phyloP scores from a whole-genome alignment of 1,140 invertebrate genomes.

The Caenorhabditis brenneri region DNA sequence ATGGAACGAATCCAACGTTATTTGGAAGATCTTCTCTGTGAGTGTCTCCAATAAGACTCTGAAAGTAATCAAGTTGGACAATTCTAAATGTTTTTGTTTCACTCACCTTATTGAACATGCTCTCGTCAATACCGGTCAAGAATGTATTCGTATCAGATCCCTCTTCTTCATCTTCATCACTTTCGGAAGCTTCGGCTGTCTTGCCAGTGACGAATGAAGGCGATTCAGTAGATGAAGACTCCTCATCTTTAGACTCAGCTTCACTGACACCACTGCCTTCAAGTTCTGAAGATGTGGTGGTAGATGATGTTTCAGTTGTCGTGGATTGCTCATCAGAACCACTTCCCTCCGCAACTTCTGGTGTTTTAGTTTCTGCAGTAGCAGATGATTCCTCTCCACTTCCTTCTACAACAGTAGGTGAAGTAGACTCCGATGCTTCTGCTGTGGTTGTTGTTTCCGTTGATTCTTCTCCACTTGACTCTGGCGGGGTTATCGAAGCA shows the following conservation, averaged over 20 bases:
- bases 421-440: neutral
- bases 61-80: neutral
- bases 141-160: neutral
- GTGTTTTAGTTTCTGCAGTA: neutral
- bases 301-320: neutral
- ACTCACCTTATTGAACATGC: constrained; percentile 28
- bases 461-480: neutral
- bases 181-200: neutral
- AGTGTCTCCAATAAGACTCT: constrained; percentile 3
- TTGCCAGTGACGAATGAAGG: neutral
- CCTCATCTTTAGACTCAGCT: neutral
- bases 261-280: constrained; percentile 33
- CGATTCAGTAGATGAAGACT: neutral
- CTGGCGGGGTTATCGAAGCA: neutral
- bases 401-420: neutral
- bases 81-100: too few relatives aligned
- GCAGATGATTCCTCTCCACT: neutral
- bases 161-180: constrained; percentile 11
- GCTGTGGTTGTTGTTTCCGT: neutral
- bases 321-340: too few relatives aligned
- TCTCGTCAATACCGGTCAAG: constrained; percentile 39
- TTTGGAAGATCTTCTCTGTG: constrained; percentile 39
- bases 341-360: too few relatives aligned
- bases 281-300: neutral
- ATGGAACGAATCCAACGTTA: constrained; percentile 50